phyloP scores from a whole-genome alignment of 2,888 invertebrate genomes.

The Spodoptera picta region DNA sequence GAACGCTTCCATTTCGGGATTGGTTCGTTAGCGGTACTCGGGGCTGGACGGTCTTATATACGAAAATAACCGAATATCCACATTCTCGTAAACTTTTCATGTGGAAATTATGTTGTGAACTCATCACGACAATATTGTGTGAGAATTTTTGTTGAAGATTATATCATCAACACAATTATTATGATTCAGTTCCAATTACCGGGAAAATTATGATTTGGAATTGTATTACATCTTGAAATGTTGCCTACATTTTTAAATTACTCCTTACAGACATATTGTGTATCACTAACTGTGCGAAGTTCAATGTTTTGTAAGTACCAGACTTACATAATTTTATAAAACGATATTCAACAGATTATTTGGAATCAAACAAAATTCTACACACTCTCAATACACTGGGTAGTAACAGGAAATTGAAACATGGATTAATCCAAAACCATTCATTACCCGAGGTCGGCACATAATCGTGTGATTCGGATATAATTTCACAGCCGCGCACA shows the following conservation, averaged over 20 bases:
- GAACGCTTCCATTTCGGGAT: conserved; percentile 52
- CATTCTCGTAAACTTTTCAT: conserved; percentile 8
- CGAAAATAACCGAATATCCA: conserved; percentile 28
- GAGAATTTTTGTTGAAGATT: not conserved
- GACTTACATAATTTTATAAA: too few relatives aligned
- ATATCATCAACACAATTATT: not conserved
- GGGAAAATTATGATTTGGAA: too few relatives aligned
- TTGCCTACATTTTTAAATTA: too few relatives aligned
- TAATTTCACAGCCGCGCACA: conserved; percentile 15
- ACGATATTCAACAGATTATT: too few relatives aligned
- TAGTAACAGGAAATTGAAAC: conserved; percentile 1
- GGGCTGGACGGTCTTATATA: conserved; percentile 16
- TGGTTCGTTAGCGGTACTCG: conserved; percentile 45
- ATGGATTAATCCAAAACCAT: conserved; percentile 1
- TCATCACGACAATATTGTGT: conserved; percentile 3
- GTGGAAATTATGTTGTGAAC: conserved; percentile 5
- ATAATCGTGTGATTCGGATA: conserved; percentile 10
- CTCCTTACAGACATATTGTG: too few relatives aligned
- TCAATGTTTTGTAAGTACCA: too few relatives aligned
- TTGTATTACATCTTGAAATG: too few relatives aligned
- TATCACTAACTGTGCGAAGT: too few relatives aligned
- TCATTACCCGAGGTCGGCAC: conserved; percentile 4
- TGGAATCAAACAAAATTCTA: too few relatives aligned
- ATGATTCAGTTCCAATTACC: not conserved
- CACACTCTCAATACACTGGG: too few relatives aligned